Conservation (phyloP, 2,797 vertebrate species). For the Falco peregrinus region DNA sequence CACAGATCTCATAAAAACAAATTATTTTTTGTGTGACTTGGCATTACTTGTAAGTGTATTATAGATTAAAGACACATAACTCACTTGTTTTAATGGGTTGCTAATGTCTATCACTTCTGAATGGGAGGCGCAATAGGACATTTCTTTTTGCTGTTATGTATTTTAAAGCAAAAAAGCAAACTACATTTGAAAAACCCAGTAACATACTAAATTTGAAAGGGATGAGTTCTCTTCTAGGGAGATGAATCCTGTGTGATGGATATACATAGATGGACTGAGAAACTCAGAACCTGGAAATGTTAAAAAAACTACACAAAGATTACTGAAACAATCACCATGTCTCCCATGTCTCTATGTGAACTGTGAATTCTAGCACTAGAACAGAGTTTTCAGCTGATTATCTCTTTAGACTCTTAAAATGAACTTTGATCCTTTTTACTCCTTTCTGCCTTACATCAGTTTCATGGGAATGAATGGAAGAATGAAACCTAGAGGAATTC, state of each 20-base stretch:
- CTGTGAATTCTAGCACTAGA: not conserved
- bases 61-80: not conserved
- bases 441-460: not conserved
- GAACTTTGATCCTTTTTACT: not conserved
- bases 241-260: not conserved
- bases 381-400: not conserved
- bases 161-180: not conserved
- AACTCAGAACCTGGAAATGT: not conserved
- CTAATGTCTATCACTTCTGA: not conserved
- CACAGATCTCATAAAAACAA: not conserved
- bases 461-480: not conserved
- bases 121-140: not conserved
- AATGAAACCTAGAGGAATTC: not conserved
- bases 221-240: not conserved
- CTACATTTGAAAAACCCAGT: not conserved
- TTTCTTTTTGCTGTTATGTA: not conserved
- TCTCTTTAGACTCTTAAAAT: not conserved
- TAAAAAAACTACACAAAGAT: not conserved
- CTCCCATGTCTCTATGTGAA: accelerated
- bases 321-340: not conserved
- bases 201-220: not conserved
- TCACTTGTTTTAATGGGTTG: not conserved
- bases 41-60: not conserved
- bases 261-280: not conserved
- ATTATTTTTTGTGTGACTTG: not conserved